These are phyloP conservation scores for Anaspis maculata DNA, from an alignment of 2,888 invertebrate species.

Conservation along the genomic window DNA sequence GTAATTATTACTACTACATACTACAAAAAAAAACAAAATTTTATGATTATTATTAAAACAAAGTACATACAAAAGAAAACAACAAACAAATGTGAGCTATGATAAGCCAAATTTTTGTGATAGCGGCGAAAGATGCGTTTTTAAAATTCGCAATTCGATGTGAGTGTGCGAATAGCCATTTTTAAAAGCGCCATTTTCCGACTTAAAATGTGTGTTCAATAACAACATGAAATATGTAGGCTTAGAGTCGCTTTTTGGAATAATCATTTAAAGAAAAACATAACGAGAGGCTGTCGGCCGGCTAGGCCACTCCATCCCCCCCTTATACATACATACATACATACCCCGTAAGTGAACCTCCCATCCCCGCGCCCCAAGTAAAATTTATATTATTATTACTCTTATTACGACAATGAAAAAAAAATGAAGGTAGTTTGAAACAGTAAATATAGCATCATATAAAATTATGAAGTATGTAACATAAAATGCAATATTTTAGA, in stretches of 20 bases:
- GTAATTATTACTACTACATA: constrained; percentile 8
- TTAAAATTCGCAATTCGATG: constrained; percentile 9
- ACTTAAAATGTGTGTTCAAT: constrained; percentile 19
- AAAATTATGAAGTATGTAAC: constrained; percentile 12
- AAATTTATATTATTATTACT: constrained; percentile 5
- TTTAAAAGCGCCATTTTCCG: constrained; percentile 13
- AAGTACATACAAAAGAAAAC: constrained; percentile 3
- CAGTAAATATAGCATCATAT: constrained; percentile 11
- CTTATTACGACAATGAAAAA: constrained; percentile 3
- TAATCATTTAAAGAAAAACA: not conserved
- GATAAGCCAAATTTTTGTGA: constrained; percentile 29
- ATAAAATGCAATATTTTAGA: constrained; percentile 23
- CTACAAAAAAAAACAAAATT: not conserved
- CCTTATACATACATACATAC: too few species aligned
- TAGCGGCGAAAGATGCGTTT: constrained; percentile 23
- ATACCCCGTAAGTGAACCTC: too few species aligned
- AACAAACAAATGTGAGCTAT: constrained; percentile 14
- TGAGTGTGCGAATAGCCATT: constrained; percentile 6
- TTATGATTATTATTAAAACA: not conserved
- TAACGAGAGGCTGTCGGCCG: too few species aligned
- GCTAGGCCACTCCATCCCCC: too few species aligned
- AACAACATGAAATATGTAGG: constrained; percentile 2
- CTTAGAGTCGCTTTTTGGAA: too few species aligned
- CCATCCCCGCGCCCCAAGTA: too few species aligned
- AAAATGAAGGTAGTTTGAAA: not conserved